phyloP scores from a whole-genome alignment of 2,888 invertebrate genomes.

The Troides oblongomaculatus region DNA sequence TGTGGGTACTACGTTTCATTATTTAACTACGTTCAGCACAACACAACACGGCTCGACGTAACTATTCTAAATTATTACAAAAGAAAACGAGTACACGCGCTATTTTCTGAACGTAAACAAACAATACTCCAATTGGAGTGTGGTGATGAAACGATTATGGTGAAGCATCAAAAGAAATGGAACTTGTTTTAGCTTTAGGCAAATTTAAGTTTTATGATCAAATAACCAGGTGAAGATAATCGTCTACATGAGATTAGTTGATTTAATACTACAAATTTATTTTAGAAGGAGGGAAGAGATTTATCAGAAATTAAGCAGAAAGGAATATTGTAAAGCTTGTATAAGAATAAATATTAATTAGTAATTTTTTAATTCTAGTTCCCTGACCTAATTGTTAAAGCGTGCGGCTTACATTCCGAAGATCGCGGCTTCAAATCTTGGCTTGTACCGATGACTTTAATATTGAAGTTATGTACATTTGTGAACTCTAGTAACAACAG shows the following conservation, averaged over 20 bases:
- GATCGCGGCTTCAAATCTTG: no score
- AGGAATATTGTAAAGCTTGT: not conserved
- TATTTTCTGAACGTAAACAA: slow-evolving; percentile 16
- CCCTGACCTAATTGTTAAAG: no score
- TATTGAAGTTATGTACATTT: no score
- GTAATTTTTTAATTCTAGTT: not conserved
- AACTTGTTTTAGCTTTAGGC: slow-evolving; percentile 2
- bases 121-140: slow-evolving; percentile 14
- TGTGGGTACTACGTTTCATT: slow-evolving; percentile 23
- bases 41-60: slow-evolving; percentile 1
- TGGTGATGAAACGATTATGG: slow-evolving; percentile 15
- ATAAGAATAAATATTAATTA: not conserved
- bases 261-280: not conserved
- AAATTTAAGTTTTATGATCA: not conserved
- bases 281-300: not conserved
- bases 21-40: not conserved
- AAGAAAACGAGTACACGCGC: slow-evolving; percentile 18
- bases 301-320: no score
- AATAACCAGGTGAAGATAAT: not conserved
- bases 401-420: no score
- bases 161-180: slow-evolving; percentile 16
- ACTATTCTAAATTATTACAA: slow-evolving; percentile 19
- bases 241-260: not conserved
- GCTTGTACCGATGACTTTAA: no score
- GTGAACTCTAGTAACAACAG: no score